phyloP scores from a whole-genome alignment of 2,888 invertebrate species.

The Lacanobia wlatinum region DNA sequence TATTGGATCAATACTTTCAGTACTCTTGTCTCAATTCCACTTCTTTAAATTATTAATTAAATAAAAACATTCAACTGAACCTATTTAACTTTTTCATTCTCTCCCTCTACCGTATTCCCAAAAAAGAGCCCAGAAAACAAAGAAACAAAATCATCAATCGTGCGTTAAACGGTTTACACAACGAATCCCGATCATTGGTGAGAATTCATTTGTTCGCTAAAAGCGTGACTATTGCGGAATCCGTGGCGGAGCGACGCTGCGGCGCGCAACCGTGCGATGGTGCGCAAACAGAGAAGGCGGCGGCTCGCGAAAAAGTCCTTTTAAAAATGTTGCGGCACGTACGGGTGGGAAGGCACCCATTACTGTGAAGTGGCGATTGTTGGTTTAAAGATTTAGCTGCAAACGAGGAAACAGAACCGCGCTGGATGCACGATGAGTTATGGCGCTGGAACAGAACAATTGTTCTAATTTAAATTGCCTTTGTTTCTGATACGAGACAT shows the following conservation, averaged over 20 bases:
- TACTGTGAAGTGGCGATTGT: slow-evolving; percentile 89
- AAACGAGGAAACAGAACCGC: slow-evolving; percentile 74
- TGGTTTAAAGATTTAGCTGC: slow-evolving; percentile 88
- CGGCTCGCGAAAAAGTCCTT: slow-evolving; percentile 90
- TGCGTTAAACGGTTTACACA: slow-evolving; percentile 84
- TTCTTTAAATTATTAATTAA: background rate
- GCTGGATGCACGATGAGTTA: slow-evolving; percentile 25
- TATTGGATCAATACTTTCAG: background rate
- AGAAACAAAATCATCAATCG: slow-evolving; percentile 70
- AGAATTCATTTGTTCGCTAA: slow-evolving; percentile 87
- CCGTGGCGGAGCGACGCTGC: slow-evolving; percentile 70
- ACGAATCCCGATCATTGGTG: slow-evolving; percentile 83
- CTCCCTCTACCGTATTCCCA: slow-evolving; percentile 18
- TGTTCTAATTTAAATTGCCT: no score
- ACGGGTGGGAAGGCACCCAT: slow-evolving; percentile 88
- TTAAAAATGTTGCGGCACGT: slow-evolving; percentile 91
- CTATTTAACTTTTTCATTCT: slow-evolving; percentile 34
- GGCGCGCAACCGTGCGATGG: slow-evolving; percentile 66
- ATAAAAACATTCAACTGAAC: slow-evolving; percentile 6
- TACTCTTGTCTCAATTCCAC: no score
- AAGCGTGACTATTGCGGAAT: slow-evolving; percentile 85
- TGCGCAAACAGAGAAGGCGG: slow-evolving; percentile 83
- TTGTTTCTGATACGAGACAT: no score
- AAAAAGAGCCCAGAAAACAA: slow-evolving; percentile 35
- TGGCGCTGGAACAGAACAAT: slow-evolving; percentile 16